phyloP scores from a whole-genome alignment of 1,140 invertebrate genomes.

The Aphidius gifuensis region DNA sequence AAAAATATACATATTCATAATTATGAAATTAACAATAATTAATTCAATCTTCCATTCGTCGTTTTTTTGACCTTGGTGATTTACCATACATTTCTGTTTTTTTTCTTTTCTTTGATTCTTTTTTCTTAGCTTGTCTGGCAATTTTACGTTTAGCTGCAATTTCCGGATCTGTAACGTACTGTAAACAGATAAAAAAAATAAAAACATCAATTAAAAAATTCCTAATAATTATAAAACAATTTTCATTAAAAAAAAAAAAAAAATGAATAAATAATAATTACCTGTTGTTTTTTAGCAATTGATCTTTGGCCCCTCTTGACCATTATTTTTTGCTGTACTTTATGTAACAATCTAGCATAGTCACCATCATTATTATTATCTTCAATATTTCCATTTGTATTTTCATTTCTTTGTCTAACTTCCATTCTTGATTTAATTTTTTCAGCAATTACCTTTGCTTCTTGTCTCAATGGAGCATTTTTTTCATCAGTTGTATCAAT shows the following conservation, averaged over 20 bases:
- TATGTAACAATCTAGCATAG: conserved; percentile 61
- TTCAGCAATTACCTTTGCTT: conserved; percentile 65
- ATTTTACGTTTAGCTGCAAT: conserved; percentile 74
- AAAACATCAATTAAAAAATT: conserved; percentile 11
- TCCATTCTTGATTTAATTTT: conserved; percentile 67
- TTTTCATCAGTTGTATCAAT: conserved; percentile 60
- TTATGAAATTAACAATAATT: too few relatives aligned
- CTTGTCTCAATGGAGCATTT: conserved; percentile 56
- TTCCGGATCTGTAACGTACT: conserved; percentile 74
- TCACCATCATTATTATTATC: conserved; percentile 63
- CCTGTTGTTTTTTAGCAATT: conserved; percentile 59
- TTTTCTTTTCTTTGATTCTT: conserved; percentile 70
- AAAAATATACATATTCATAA: too few relatives aligned
- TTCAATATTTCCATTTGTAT: conserved; percentile 66
- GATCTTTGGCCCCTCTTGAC: conserved; percentile 66
- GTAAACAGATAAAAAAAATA: conserved; percentile 39
- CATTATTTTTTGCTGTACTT: conserved; percentile 60
- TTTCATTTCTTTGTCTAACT: conserved; percentile 59
- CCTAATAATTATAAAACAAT: conserved; percentile 23
- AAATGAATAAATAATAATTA: conserved; percentile 30
- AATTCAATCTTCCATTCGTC: not conserved
- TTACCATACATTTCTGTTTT: conserved; percentile 58
- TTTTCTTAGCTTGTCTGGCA: conserved; percentile 71
- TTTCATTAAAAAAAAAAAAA: conserved; percentile 17
- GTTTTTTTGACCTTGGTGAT: conserved; percentile 36